Evolutionary conservation across 2,113 vertebrate species (phyloP).

Genomic region (Penelope pileata): DNA sequence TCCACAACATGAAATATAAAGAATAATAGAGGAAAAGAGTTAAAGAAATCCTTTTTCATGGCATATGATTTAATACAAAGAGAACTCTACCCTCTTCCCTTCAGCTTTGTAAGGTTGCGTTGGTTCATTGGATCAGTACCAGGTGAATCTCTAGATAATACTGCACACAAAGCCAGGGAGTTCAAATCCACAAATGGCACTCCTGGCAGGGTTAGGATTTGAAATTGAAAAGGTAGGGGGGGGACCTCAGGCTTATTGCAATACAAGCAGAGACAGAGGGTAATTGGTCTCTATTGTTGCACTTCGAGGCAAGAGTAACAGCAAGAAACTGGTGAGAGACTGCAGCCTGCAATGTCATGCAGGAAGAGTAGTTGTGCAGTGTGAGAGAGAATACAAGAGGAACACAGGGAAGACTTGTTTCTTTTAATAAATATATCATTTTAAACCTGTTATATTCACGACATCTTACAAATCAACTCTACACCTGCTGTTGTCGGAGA

Average conservation of each 20-base stretch:
- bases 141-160: conserved; percentile 64
- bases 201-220: not conserved
- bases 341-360: not conserved
- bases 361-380: not conserved
- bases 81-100: conserved; percentile 20
- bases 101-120: conserved; percentile 35
- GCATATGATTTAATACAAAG: conserved; percentile 64
- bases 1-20: conserved; percentile 45
- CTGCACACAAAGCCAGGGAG: conserved; percentile 24
- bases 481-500: not conserved
- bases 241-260: not conserved
- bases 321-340: not conserved
- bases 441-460: not conserved
- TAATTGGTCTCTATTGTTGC: conserved; percentile 1
- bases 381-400: not conserved
- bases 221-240: not conserved
- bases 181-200: conserved; percentile 36
- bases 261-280: not conserved
- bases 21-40: conserved; percentile 69
- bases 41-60: conserved; percentile 74
- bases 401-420: not conserved
- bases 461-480: not conserved
- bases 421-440: conserved; percentile 3
- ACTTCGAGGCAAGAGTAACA: not conserved
- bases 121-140: conserved; percentile 67